Percentiles rank a stretch among this genome's conserved stretches.
These are phyloP conservation scores for Corbicula japonica DNA, from an alignment of 2,888 invertebrate genomes.

Conservation along the genomic window DNA sequence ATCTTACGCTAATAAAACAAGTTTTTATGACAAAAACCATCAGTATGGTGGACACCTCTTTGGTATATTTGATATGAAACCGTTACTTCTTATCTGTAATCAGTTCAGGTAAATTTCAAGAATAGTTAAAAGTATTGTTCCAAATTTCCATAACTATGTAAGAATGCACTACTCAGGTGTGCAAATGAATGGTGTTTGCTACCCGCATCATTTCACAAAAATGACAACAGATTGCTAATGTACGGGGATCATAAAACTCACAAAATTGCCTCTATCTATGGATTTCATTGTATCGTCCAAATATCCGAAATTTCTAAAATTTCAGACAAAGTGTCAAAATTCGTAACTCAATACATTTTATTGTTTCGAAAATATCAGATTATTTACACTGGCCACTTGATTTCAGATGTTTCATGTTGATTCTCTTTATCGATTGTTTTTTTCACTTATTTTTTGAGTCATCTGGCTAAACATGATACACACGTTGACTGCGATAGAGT, in stretches of 20 bases:
- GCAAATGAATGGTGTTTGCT: slow-evolving; percentile 26
- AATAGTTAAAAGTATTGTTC: slow-evolving; percentile 27
- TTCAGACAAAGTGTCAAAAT: slow-evolving; percentile 42
- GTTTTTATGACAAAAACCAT: slow-evolving; percentile 9
- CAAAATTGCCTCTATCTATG: slow-evolving; percentile 24
- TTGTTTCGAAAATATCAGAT: slow-evolving; percentile 30
- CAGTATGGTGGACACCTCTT: slow-evolving; percentile 14
- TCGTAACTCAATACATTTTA: slow-evolving; percentile 38
- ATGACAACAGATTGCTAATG: slow-evolving; percentile 36
- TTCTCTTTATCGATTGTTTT: slow-evolving; percentile 17
- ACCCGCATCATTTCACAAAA: slow-evolving; percentile 29
- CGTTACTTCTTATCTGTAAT: slow-evolving; percentile 24
- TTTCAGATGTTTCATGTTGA: slow-evolving; percentile 4
- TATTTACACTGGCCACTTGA: slow-evolving; percentile 7
- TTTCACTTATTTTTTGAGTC: slow-evolving; percentile 39
- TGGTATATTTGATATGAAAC: slow-evolving; percentile 21
- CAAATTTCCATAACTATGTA: background rate
- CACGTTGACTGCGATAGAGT: slow-evolving; percentile 31
- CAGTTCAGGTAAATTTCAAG: slow-evolving; percentile 29
- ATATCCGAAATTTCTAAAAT: slow-evolving; percentile 25
- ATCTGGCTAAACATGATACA: slow-evolving; percentile 38
- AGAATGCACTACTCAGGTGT: slow-evolving; percentile 22
- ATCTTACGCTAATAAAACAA: slow-evolving; percentile 17
- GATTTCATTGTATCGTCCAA: slow-evolving; percentile 25
- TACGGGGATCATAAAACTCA: slow-evolving; percentile 32